Base-by-base conservation (phyloP, 2,113 vertebrate genomes). In the Amphiprion ocellaris region DNA sequence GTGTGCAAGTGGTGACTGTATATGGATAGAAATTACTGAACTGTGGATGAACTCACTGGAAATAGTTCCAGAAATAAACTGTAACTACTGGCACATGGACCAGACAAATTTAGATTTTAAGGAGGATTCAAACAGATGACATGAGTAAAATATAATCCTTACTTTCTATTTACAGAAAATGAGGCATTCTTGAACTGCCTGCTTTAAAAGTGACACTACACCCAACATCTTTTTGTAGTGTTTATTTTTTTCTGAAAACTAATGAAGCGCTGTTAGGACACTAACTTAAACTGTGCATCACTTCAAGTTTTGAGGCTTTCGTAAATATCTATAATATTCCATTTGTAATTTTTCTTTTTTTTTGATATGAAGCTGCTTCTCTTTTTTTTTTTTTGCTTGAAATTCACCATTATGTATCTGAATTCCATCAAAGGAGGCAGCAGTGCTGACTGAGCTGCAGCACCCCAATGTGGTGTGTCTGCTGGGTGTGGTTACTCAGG, bases 381-480 rank as follows among this genome's bases (percentile, higher is more conserved):
- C 30, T 30, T 30, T 8, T 33, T 5, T 33, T 26, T 26, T 26
- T 26, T 26, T 2, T 6, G 6, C 53, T 74, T 46, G 0, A 52
- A 44, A 12, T 52, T 70, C 30, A 58, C 37, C 12, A 5, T 30
- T 7, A 12, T 41, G 8, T 52, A 10, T 79, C 24, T 26, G 1
- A 0, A 61, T 60, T n/a, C 26, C 15, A 4, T 54, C 24, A 0
- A 59, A 93, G 92, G 98, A 99, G 76, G 96, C 95, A 0, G 95
- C 97, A 0, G 94, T 97, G 46, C 94, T 98, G 95, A 95, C 97
- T 0, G 98, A 99, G 90, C 94, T 99, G 21, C 97, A 99, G 68
- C 98, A 99, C 82, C 96, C 96, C 10, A 99, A 98, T 72, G 95
- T 99, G 33, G 97, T 98, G 75, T 98, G 97, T 78, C 96, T 99